phyloP scores from a whole-genome alignment of 1,140 invertebrate genomes.

The Papilio glaucus region DNA sequence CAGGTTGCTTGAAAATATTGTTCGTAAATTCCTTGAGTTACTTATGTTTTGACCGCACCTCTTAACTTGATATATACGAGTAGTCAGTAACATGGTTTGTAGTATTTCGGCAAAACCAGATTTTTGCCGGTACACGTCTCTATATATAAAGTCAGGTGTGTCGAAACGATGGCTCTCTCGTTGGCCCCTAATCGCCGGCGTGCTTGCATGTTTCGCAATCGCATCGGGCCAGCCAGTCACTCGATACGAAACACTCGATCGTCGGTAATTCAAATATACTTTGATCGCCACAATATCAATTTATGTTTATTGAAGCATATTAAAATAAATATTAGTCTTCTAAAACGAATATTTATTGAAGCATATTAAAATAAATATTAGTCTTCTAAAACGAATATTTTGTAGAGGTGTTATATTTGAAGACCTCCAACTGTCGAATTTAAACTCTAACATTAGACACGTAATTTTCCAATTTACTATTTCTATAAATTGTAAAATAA shows the following conservation, averaged over 20 bases:
- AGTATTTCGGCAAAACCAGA: constrained; percentile 39
- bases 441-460: background rate
- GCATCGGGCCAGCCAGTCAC: constrained; percentile 71
- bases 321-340: constrained; percentile 7
- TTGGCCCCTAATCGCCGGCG: constrained; percentile 77
- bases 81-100: background rate
- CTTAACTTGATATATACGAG: background rate
- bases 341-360: constrained; percentile 9
- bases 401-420: background rate
- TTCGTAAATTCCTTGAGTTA: background rate
- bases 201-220: constrained; percentile 70
- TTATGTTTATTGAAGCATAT: constrained; percentile 15
- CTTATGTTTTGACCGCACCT: background rate
- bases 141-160: constrained; percentile 61
- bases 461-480: too few relatives aligned
- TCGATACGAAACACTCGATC: constrained; percentile 71
- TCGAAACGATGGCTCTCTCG: constrained; percentile 77
- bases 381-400: constrained; percentile 1
- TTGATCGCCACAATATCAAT: constrained; percentile 48
- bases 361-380: constrained; percentile 11
- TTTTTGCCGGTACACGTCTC: constrained; percentile 51
- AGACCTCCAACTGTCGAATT: background rate
- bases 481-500: too few relatives aligned
- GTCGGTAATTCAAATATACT: constrained; percentile 62
- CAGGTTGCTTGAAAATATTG: background rate